Conservation (phyloP, 2,113 vertebrate genomes). For the Chaetops frenatus region DNA sequence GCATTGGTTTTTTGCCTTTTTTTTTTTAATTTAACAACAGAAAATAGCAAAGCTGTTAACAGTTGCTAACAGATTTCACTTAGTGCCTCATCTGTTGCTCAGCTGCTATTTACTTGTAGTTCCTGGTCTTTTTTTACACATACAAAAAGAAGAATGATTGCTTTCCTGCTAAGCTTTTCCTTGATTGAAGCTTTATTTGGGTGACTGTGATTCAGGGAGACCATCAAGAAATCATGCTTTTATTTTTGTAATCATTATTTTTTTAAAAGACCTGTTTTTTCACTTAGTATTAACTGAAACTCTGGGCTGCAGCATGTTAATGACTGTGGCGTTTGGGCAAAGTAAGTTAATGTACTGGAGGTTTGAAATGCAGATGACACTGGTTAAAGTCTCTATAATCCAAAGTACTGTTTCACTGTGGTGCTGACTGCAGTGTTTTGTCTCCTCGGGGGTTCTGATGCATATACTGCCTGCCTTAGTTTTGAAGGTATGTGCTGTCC, state of each 20-base stretch:
- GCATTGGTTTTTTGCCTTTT: conserved; percentile 10
- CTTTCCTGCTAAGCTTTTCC: conserved; percentile 48
- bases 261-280: not conserved
- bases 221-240: conserved; percentile 21
- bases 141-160: conserved; percentile 46
- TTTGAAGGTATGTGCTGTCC: not conserved
- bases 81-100: conserved; percentile 74
- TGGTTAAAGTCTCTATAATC: not conserved
- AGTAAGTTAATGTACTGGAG: not conserved
- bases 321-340: not conserved
- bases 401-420: not conserved
- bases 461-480: not conserved
- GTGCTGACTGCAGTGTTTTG: not conserved
- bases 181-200: conserved; percentile 52
- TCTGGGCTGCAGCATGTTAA: not conserved
- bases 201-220: conserved; percentile 17
- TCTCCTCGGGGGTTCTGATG: not conserved
- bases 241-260: not conserved
- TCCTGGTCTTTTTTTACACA: conserved; percentile 64
- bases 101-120: conserved; percentile 73
- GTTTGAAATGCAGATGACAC: not conserved
- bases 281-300: not conserved
- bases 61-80: conserved; percentile 72
- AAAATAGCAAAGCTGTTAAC: conserved; percentile 74
- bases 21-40: conserved; percentile 65